Percentiles rank a stretch among this genome's conserved stretches.
These are phyloP conservation scores for Scaptomyza pallida DNA, from an alignment of 1,140 invertebrate genomes.

Conservation along the genomic window DNA sequence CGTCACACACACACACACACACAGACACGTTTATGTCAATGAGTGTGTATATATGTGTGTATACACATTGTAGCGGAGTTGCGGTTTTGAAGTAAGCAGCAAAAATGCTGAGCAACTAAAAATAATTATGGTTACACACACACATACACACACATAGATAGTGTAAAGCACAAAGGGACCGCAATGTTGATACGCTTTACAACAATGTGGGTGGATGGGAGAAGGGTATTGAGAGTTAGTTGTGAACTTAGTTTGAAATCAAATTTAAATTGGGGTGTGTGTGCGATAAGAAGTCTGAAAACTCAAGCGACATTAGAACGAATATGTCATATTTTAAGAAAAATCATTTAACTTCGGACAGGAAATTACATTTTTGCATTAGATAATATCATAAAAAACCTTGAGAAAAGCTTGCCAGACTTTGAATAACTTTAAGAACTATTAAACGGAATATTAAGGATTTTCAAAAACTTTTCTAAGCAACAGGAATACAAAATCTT, in stretches of 20 bases:
- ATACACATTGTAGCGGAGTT: conserved; percentile 68
- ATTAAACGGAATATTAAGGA: too few relatives aligned
- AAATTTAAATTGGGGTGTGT: conserved; percentile 23
- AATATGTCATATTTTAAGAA: too few relatives aligned
- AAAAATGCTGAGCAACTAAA: conserved; percentile 81
- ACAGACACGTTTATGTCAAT: conserved; percentile 36
- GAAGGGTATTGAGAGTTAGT: conserved; percentile 29
- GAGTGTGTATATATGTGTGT: conserved; percentile 34
- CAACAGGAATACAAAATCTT: too few relatives aligned
- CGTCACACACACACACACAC: conserved; percentile 49
- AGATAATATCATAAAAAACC: too few relatives aligned
- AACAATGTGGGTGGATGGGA: conserved; percentile 22
- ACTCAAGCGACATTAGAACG: too few relatives aligned
- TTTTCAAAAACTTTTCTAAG: too few relatives aligned
- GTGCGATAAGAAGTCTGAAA: conserved; percentile 32
- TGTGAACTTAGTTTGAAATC: conserved; percentile 40
- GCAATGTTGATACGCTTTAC: conserved; percentile 42
- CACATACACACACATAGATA: conserved; percentile 27
- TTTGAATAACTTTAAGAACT: too few relatives aligned
- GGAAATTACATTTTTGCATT: too few relatives aligned
- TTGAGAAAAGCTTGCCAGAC: too few relatives aligned
- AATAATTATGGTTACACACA: conserved; percentile 72
- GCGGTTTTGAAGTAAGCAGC: conserved; percentile 77
- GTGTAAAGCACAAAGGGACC: conserved; percentile 42
- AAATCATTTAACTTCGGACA: too few relatives aligned